These are phyloP conservation scores for Geotrypetes seraphini DNA, from an alignment of 2,797 vertebrate genomes.

Conservation along the genomic window DNA sequence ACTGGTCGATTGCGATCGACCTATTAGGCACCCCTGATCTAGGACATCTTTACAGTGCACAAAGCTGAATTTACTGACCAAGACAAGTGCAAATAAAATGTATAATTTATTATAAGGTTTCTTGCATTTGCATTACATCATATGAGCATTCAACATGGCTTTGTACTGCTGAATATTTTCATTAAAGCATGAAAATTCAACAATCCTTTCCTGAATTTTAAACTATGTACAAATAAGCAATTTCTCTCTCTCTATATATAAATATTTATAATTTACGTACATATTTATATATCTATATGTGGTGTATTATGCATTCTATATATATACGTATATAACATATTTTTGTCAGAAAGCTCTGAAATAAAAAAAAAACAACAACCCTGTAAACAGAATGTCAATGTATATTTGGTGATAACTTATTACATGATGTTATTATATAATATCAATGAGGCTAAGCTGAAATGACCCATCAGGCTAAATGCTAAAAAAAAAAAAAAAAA, in stretches of 20 bases:
- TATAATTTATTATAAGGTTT: constrained; percentile 64
- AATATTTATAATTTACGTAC: constrained; percentile 41
- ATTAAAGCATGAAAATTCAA: constrained; percentile 52
- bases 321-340: constrained; percentile 46
- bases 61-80: no score
- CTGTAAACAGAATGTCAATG: constrained; percentile 74
- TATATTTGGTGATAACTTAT: constrained; percentile 32
- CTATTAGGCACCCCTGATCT: no score
- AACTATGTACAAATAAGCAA: constrained; percentile 77
- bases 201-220: constrained; percentile 57
- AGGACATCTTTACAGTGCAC: no score
- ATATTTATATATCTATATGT: constrained; percentile 36
- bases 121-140: constrained; percentile 66
- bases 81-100: no score
- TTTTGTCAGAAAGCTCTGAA: constrained; percentile 50
- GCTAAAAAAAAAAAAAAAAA: no score
- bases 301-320: constrained; percentile 44
- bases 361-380: constrained; percentile 45
- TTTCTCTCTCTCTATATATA: constrained; percentile 52
- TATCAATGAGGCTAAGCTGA: neutral
- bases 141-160: constrained; percentile 74
- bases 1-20: no score
- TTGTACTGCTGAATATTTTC: constrained; percentile 48
- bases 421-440: neutral
- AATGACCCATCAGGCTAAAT: constrained; percentile 42